Conservation (phyloP, 2,113 vertebrate genomes). For the Madoqua kirkii region DNA sequence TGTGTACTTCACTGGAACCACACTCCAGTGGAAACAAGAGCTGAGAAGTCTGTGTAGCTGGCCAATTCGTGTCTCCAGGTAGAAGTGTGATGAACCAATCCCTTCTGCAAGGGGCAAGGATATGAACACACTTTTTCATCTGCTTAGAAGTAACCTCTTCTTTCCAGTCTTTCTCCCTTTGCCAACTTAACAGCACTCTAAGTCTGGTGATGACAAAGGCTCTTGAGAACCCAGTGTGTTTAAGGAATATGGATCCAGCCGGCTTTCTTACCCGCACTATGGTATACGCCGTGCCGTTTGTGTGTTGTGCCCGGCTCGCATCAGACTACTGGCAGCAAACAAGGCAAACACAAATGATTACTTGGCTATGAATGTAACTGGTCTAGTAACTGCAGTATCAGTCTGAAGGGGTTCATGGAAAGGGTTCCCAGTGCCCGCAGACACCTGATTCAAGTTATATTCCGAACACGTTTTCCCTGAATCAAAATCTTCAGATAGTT, state of each 20-base stretch:
- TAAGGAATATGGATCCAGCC: neutral
- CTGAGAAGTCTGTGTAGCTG: neutral
- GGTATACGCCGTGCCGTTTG: neutral
- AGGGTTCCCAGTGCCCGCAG: neutral
- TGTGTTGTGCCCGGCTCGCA: neutral
- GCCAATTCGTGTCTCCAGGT: accelerated
- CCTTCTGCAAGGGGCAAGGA: neutral
- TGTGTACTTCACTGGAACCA: neutral
- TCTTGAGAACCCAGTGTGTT: neutral
- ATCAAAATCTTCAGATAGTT: neutral
- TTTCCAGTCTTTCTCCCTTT: neutral
- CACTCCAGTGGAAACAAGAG: neutral
- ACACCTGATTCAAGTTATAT: neutral
- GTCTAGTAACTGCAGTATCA: accelerated
- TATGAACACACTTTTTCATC: neutral
- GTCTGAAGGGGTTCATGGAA: neutral
- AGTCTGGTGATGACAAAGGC: neutral
- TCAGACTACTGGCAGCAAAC: neutral
- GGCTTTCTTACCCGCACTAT: neutral
- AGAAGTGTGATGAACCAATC: neutral
- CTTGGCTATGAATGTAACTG: neutral
- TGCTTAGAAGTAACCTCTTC: neutral
- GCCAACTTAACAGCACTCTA: neutral
- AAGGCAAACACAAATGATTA: neutral
- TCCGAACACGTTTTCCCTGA: neutral